Evolutionary conservation across 2,113 vertebrate species (phyloP), one percentile per base, ranked within the genome.

Genomic region (Chlorodrepanis virens): DNA sequence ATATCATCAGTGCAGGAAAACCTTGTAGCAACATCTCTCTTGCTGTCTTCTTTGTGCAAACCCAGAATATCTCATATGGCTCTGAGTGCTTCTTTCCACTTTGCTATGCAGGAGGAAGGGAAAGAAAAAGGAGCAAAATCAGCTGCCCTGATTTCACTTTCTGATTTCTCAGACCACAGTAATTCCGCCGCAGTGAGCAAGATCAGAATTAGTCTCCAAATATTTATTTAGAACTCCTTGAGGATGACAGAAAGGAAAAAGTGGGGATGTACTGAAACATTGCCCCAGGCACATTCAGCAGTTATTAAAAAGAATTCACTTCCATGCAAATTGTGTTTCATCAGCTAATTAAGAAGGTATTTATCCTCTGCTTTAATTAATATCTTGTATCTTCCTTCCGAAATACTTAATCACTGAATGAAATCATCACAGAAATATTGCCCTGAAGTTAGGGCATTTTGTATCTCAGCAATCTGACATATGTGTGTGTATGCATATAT

Each of bases 301-400:
- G 31, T 95, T 96, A 96, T 95, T 94, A 94, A 92, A 70, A 96
- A 93, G 54, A 93, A 94, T 91, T 89, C 97, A 89, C 97, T 97
- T 97, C 95, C 86, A 96, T 90, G 94, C 94, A 98, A 98, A 98
- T 97, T 97, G 87, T 82, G 97, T 97, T 97, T 97, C 91, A 92
- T 93, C 96, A 97, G 91, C 97, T 98, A 97, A 98, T 98, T 98
- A 98, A 97, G 95, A 94, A 97, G 86, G 96, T 91, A 97, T 98
- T 97, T 97, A 92, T 97, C 94, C 93, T 96, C 87, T 87, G 37
- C 86, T 95, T 98, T 98, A 98, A 98, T 98, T 98, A 98, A 97
- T 98, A 97, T 97, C 94, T 98, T 93, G 95, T 95, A 96, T 95
- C 96, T 97, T 96, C 89, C 96, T 97, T 97, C 96, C 72, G 42